Base-by-base conservation (phyloP, 2,888 invertebrate genomes). In the Drosophila helvetica region DNA sequence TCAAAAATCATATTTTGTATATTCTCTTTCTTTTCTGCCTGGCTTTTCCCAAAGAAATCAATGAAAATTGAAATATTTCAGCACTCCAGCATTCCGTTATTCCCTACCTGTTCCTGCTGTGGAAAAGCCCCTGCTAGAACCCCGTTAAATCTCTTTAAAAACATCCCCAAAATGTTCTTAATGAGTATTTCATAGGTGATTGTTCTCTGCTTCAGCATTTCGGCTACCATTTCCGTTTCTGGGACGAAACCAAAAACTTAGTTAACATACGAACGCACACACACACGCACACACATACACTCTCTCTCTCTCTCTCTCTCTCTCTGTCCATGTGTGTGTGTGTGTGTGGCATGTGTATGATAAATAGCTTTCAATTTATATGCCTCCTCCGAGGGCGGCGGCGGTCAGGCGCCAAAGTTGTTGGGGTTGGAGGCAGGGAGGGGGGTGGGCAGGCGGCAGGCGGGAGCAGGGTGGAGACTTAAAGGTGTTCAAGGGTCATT, bases 281-380 rank as follows among this genome's bases (percentile, higher is more conserved):
- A 48, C 45, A 51, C 55, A 3, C 27, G 52, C 17, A 56, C 19
- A 60, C 33, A 46, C 22, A 51, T 42, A 58, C 12, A 55, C 43
- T 47, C 68, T 67, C 50, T 51, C 45, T 67, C 52, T 48, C 25
- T 15, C 19, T 18, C 22, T 22, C 6, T 22, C 22, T 22, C 22
- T n/a, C n/a, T n/a, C 12, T 52, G 30, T 17, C 27, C 47, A 47
- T 38, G 17, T 75, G 63, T 86, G 62, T 79, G 78, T 79, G 68
- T 74, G 56, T 63, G 69, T 74, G 68, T 75, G 62, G 75, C 71
- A 65, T 75, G 75, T 72, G 78, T 87, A 89, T 89, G 89, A 89
- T 89, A 89, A 89, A 89, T 89, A 88, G 89, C 89, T 89, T 89
- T 90, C 89, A 90, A 90, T 89, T 90, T 90, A 88, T 90, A 89